Evolutionary conservation across 2,888 invertebrate genomes (phyloP), one percentile per base, ranked within the genome.

Genomic region (Parnassius mnemosyne): DNA sequence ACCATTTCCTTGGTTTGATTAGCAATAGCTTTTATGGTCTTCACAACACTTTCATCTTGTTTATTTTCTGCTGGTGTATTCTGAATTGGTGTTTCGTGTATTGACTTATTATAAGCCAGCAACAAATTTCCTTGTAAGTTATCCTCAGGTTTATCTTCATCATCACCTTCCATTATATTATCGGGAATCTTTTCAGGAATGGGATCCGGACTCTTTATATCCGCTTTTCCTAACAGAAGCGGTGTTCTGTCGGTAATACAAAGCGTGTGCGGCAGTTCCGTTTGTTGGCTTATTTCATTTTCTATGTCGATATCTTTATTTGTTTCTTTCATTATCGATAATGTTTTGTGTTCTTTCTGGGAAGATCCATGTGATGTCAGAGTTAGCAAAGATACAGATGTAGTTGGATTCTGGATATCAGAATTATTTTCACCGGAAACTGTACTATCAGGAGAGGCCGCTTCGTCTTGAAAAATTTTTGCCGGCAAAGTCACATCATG

Each of bases 381-480:
- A 44, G 70, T 67, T 5, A 76, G 65, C 55, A 84, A 66, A 5
- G 76, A 64, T 1, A 71, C 66, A 1, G 77, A 72, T 9, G 72
- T 65, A 63, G 74, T 75, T 44, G 71, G 69, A 64, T 69, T 78
- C 46, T 78, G 79, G 13, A 75, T 66, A 44, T 84, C 83, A 1
- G 73, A 65, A 65, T 74, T 76, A 63, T 69, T 76, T 65, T 88
- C 89, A 3, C 81, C 74, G 0, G 77, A 70, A 5, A 85, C 84
- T 2, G 90, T 85, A 65, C 89, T 87, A 67, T 94, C 94, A 0
- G 94, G 94, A 0, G 94, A 94, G 0, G 93, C 92, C 0, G 92
- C 93, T 68, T 94, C 94, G 70, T 94, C 94, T 78, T 94, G 94
- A 75, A 94, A 94, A 73, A 94, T 94, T 76, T 94, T 94, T 9